Evolutionary conservation across 2,888 invertebrate species (phyloP).

Genomic region (Dorcus hopei): DNA sequence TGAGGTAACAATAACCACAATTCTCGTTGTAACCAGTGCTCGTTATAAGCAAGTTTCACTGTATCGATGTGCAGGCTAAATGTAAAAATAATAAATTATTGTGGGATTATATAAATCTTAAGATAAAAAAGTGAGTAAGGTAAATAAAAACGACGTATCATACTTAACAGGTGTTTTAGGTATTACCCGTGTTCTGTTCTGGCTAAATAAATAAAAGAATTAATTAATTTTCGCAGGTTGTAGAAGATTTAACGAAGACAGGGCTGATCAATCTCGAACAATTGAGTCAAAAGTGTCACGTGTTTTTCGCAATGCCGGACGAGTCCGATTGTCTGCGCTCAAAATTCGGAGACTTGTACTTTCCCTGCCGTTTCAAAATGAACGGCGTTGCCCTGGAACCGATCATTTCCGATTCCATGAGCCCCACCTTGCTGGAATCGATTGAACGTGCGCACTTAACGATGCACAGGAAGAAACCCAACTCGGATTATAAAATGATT

Average conservation of each 20-base stretch:
- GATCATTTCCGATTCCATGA: neutral
- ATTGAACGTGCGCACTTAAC: neutral
- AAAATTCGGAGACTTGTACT: neutral
- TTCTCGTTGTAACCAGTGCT: too few relatives aligned
- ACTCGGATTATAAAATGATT: too few relatives aligned
- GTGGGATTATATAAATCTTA: too few relatives aligned
- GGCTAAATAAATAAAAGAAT: too few relatives aligned
- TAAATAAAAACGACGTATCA: too few relatives aligned
- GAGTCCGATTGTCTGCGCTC: neutral
- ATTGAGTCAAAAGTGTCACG: conserved; percentile 4
- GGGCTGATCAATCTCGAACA: conserved; percentile 2
- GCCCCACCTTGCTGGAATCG: neutral
- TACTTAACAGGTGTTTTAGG: too few relatives aligned
- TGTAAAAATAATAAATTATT: too few relatives aligned
- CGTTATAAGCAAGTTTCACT: too few relatives aligned
- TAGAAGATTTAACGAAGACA: neutral
- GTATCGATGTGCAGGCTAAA: too few relatives aligned
- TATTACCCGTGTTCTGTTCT: too few relatives aligned
- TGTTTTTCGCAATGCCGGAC: conserved; percentile 5
- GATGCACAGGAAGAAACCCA: too few relatives aligned
- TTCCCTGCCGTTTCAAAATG: conserved; percentile 4
- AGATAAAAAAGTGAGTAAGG: too few relatives aligned
- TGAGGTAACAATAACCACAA: conserved; percentile 4
- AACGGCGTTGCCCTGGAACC: neutral
- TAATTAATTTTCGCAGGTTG: neutral